Evolutionary conservation across 2,888 invertebrate species (phyloP).

Genomic region (Trichogramma evanescens): DNA sequence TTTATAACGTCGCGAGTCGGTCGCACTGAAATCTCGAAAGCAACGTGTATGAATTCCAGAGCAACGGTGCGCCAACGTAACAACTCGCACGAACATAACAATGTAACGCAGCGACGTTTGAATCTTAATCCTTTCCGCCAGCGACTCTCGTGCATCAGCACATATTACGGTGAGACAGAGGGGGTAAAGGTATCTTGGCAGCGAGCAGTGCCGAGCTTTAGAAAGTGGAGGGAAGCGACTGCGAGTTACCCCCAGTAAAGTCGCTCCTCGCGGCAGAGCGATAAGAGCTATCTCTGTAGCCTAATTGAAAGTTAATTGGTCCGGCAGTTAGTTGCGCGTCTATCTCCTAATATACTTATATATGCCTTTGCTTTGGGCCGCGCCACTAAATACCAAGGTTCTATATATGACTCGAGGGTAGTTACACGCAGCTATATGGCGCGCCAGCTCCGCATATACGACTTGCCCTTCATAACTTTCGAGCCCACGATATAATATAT

Average conservation of each 20-base stretch:
- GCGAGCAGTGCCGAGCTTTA: no score
- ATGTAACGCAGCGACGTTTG: conserved; percentile 25
- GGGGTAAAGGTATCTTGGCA: no score
- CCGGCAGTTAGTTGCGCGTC: conserved; percentile 37
- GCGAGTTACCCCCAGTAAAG: conserved; percentile 42
- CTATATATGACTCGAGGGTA: conserved; percentile 16
- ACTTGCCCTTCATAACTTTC: conserved; percentile 5
- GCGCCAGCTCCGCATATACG: no score
- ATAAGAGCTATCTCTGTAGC: conserved; percentile 46
- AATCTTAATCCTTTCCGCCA: conserved; percentile 39
- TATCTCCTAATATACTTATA: conserved; percentile 7
- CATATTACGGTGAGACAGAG: conserved; percentile 30
- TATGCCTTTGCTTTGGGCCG: conserved; percentile 32
- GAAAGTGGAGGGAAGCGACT: no score
- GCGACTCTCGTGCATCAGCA: conserved; percentile 35
- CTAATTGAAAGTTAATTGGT: conserved; percentile 49
- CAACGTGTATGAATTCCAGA: no score
- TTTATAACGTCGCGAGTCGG: no score
- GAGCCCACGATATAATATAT: background rate
- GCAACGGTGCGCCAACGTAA: no score
- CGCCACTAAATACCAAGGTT: conserved; percentile 37
- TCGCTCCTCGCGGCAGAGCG: conserved; percentile 41
- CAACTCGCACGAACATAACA: no score
- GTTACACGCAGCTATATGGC: no score
- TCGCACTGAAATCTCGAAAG: no score